Percentiles rank a stretch among this genome's conserved stretches.
Evolutionary conservation across 2,797 vertebrate species (phyloP).

Genomic region (Gastrophryne carolinensis): DNA sequence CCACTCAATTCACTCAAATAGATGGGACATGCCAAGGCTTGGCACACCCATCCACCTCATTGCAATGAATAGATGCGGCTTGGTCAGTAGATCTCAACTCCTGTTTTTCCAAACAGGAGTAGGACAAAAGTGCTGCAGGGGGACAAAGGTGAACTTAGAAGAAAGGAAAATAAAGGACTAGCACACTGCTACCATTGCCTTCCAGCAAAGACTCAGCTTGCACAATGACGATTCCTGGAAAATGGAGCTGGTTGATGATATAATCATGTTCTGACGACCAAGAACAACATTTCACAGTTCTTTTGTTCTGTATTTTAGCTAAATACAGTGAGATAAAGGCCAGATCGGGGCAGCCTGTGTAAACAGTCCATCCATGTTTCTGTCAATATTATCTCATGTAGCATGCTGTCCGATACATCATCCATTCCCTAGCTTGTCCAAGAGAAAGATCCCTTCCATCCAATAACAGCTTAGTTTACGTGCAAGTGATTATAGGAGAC

Average conservation of each 20-base stretch:
- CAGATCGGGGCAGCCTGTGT: background rate
- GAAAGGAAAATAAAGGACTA: too few relatives aligned
- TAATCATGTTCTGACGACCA: background rate
- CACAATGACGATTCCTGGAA: background rate
- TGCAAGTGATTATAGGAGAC: slow-evolving; percentile 23
- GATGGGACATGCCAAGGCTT: too few relatives aligned
- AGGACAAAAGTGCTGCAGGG: too few relatives aligned
- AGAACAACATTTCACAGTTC: slow-evolving; percentile 7
- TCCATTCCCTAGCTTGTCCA: slow-evolving; percentile 7
- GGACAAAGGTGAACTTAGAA: too few relatives aligned
- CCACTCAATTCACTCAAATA: too few relatives aligned
- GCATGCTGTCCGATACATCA: slow-evolving; percentile 29
- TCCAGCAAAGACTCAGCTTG: background rate
- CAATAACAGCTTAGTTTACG: slow-evolving; percentile 27
- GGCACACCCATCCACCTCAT: too few relatives aligned
- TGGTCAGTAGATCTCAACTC: too few relatives aligned
- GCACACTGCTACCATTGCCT: background rate
- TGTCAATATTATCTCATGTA: slow-evolving; percentile 38
- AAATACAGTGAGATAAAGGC: slow-evolving; percentile 19
- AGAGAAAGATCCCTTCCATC: slow-evolving; percentile 25
- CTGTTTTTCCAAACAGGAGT: too few relatives aligned
- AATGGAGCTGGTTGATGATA: background rate
- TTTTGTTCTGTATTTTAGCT: background rate
- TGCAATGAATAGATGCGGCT: too few relatives aligned
- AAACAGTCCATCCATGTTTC: slow-evolving; percentile 20